phyloP scores from a whole-genome alignment of 2,888 invertebrate genomes.

The Athalia circularis region DNA sequence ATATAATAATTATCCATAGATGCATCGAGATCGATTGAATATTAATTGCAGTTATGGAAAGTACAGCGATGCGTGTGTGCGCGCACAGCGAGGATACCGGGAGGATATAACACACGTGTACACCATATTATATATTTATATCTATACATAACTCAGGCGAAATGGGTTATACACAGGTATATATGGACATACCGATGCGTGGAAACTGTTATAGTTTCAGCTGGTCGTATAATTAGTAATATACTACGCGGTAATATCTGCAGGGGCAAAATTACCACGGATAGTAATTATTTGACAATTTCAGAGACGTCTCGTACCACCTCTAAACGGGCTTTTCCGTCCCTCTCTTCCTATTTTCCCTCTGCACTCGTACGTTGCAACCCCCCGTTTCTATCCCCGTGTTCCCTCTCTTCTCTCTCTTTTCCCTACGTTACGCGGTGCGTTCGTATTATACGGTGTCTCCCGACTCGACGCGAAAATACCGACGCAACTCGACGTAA shows the following conservation, averaged over 20 bases:
- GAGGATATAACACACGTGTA: background rate
- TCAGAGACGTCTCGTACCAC: conserved; percentile 46
- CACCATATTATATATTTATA: background rate
- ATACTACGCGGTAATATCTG: conserved; percentile 59
- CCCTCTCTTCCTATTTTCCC: conserved; percentile 41
- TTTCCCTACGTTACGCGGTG: conserved; percentile 13
- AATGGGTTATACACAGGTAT: background rate
- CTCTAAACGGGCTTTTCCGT: conserved; percentile 57
- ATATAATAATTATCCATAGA: too few relatives aligned
- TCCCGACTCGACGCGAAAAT: background rate
- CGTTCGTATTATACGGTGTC: background rate
- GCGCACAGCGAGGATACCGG: too few relatives aligned
- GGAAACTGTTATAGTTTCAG: conserved; percentile 3
- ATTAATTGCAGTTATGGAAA: too few relatives aligned
- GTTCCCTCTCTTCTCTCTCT: conserved; percentile 10
- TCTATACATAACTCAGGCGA: background rate
- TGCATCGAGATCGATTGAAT: too few relatives aligned
- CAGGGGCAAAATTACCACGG: conserved; percentile 64
- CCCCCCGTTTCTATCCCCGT: conserved; percentile 9
- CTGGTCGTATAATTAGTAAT: conserved; percentile 59
- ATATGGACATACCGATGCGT: background rate
- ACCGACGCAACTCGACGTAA: conserved; percentile 8
- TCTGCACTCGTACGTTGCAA: conserved; percentile 18
- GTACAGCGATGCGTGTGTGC: too few relatives aligned
- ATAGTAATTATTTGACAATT: conserved; percentile 68